Conservation (phyloP, 2,888 invertebrate species). For the Diarsia rubi region DNA sequence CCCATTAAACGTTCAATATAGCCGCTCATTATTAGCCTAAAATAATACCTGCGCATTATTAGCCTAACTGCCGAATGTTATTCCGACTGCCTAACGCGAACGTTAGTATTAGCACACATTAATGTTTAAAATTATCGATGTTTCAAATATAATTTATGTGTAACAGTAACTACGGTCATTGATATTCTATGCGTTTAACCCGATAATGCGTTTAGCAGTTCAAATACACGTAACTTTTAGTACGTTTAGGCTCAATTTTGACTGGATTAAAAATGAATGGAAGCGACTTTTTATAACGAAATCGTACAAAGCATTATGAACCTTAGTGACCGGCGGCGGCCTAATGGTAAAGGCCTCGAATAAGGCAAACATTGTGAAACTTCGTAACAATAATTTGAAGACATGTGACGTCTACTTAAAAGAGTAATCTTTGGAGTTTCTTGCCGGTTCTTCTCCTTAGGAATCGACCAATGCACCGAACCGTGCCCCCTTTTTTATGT, state of each 20-base stretch:
- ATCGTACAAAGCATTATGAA: not conserved
- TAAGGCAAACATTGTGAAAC: not conserved
- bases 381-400: not conserved
- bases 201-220: slow-evolving; percentile 53
- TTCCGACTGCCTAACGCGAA: slow-evolving; percentile 1
- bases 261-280: not conserved
- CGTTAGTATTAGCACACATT: slow-evolving; percentile 41
- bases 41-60: slow-evolving; percentile 24
- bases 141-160: slow-evolving; percentile 63
- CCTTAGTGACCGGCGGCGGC: not conserved
- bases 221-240: slow-evolving; percentile 47
- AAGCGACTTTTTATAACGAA: not conserved
- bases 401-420: not conserved
- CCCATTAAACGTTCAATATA: slow-evolving; percentile 20
- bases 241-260: slow-evolving; percentile 9
- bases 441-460: too few relatives aligned
- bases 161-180: slow-evolving; percentile 33
- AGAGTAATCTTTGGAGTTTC: too few relatives aligned
- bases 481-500: too few relatives aligned
- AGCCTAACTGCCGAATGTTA: slow-evolving; percentile 13
- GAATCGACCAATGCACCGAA: too few relatives aligned
- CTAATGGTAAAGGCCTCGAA: not conserved
- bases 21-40: slow-evolving; percentile 16
- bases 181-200: slow-evolving; percentile 60
- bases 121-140: slow-evolving; percentile 56